Conservation (phyloP, 2,113 vertebrate species). For the Solenodon paradoxus region DNA sequence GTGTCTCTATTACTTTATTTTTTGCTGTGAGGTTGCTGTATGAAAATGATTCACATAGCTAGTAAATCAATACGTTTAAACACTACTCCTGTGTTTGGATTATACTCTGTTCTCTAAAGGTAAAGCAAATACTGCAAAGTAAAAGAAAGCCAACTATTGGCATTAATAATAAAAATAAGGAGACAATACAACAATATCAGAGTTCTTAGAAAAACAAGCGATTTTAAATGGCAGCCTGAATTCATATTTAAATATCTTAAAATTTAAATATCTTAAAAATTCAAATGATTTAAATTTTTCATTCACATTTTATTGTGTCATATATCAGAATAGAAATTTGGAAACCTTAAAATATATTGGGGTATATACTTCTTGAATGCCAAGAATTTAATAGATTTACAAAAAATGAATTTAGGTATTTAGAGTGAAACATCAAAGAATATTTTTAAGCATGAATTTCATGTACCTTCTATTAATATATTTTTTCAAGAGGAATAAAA, state of each 20-base stretch:
- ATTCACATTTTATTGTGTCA: neutral
- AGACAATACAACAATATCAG: neutral
- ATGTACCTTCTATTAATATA: neutral
- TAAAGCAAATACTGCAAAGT: slow-evolving; percentile 7
- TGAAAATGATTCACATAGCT: neutral
- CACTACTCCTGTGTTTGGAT: neutral
- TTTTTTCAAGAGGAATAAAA: neutral
- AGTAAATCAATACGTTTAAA: neutral
- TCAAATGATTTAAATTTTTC: neutral
- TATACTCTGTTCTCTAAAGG: neutral
- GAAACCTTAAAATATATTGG: neutral
- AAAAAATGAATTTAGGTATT: neutral
- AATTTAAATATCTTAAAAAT: neutral
- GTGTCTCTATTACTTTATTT: neutral
- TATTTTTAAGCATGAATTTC: slow-evolving; percentile 30
- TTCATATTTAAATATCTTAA: neutral
- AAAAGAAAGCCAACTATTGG: neutral
- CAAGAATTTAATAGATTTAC: neutral
- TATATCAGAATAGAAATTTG: neutral
- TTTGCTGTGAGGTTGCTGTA: neutral
- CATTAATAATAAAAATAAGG: neutral
- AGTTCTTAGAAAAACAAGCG: neutral
- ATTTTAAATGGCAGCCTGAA: neutral
- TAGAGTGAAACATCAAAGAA: neutral
- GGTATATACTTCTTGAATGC: neutral